Base-by-base conservation (phyloP, 2,888 invertebrate genomes). In the Pandemis heparana region DNA sequence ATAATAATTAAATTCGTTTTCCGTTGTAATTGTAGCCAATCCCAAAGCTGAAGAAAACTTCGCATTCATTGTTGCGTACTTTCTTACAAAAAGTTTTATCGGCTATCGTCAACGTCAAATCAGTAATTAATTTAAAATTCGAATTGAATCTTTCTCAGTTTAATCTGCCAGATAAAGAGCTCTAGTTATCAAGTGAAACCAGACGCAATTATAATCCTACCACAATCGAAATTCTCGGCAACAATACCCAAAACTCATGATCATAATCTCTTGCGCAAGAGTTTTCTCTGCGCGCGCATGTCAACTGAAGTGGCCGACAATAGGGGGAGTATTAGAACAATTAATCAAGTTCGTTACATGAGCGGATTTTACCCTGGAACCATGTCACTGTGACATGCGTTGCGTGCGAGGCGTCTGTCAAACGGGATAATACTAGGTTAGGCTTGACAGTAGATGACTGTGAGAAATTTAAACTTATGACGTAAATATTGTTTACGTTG, bases 251-350 rank as follows among this genome's bases (percentile, higher is more conserved):
- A 72, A 67, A 67, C 53, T 23, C 18, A 46, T 18, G 72, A 68
- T 46, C 62, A 68, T 68, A 67, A 68, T 72, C 62, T 23, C 38
- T 68, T 72, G 63, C 72, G 72, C 56, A 72, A 72, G n/a, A 48
- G 67, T 72, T 72, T 72, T 72, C 62, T 38, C 67, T 72, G 38
- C 41, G 53, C 12, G 53, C 51, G 65, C 61, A 48, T 71, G 67
- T 67, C 66, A 62, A 62, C 71, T 10, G 16, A 68, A 53, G 60
- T 67, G 62, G 53, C 62, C 8, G 18, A 56, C 67, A 63, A 56
- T 71, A 51, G 23, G 59, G 48, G 62, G 39, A 53, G 32, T 41
- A 48, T 43, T 67, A 71, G 43, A 46, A 66, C 61, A 46, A 66
- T 71, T 67, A 67, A 71, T 61, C 38, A 38, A 18, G 60, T 38